Evolutionary conservation across 2,113 vertebrate genomes (phyloP).

Genomic region (Dicerorhinus sumatrensis): DNA sequence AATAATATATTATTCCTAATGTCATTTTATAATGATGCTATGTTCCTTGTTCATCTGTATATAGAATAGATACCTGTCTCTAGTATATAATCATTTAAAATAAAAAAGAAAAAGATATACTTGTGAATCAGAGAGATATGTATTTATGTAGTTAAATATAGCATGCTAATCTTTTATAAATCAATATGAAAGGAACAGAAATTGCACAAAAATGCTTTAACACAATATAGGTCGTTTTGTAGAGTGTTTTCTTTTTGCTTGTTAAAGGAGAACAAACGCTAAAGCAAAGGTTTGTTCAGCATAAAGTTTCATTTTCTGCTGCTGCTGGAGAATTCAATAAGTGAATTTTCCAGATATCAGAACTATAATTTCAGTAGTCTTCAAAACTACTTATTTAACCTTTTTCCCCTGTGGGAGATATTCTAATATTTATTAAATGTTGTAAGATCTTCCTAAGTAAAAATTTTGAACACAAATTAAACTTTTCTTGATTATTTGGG

Average conservation of each 20-base stretch:
- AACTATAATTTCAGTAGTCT: slow-evolving; percentile 10
- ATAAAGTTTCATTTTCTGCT: background rate
- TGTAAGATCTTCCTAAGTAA: background rate
- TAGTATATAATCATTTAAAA: slow-evolving; percentile 47
- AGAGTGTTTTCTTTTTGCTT: slow-evolving; percentile 17
- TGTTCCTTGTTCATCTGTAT: slow-evolving; percentile 1
- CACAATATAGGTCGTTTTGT: background rate
- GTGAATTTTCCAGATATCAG: slow-evolving; percentile 39
- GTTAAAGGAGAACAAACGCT: background rate
- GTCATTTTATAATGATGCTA: slow-evolving; percentile 16
- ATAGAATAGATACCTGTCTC: background rate
- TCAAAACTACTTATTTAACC: background rate
- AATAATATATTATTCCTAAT: slow-evolving; percentile 64
- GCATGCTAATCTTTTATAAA: slow-evolving; percentile 49
- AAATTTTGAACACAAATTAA: background rate
- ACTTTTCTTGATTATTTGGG: background rate
- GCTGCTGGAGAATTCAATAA: slow-evolving; percentile 2
- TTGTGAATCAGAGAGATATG: slow-evolving; percentile 19
- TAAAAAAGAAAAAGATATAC: slow-evolving; percentile 23
- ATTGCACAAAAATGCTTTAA: slow-evolving; percentile 47
- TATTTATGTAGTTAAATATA: slow-evolving; percentile 54
- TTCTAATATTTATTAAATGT: slow-evolving; percentile 24
- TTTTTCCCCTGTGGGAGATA: background rate
- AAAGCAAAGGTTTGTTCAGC: background rate
- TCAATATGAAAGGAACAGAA: slow-evolving; percentile 53